Base-by-base conservation (phyloP, 1,140 invertebrate species). In the Geopemphigus sp. region DNA sequence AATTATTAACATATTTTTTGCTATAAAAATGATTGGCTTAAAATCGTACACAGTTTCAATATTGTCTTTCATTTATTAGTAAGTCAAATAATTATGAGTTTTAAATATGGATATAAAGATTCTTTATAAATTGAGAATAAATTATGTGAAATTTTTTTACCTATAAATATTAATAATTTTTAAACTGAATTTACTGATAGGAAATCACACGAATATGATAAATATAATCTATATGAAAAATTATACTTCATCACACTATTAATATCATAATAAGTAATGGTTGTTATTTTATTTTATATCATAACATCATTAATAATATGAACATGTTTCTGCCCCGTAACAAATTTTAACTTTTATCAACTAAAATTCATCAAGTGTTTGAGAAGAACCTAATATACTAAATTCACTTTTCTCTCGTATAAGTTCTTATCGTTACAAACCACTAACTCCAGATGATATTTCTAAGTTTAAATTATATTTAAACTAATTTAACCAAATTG, bases 321-420 rank as follows among this genome's bases (percentile, higher is more conserved):
- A 12, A 24, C 45, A 47, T 22, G 47, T 47, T 22, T 68, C n/a
- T 47, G 39, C 39, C 63, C 14, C 26, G 24, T 1, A 68, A 68
- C 26, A 68, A 68, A 17, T 68, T 68, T 68, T 68, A n/a, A 47
- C 26, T 47, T 68, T 47, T 68, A 45, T 68, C 66, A 50, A 68
- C 39, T 26, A 26, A 50, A 68, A 22, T 15, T 22, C 39, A 24
- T 50, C 66, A n/a, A 24, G 15, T 24, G 26, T 50, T 50, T 68
- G 66, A 22, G 50, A 50, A 50, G 10, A 24, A 17, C 50, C 66
- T 45, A 68, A 47, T 47, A 14, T 11, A 47, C 39, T 47, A 14
- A 14, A 47, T 68, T 47, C 45, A 68, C 66, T 68, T 68, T 68
- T 68, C 22, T 47, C 5, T 17, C n/a, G 1, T 50, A 47, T 50